phyloP scores from a whole-genome alignment of 2,113 vertebrate species.

The Rousettus leschenaultii region DNA sequence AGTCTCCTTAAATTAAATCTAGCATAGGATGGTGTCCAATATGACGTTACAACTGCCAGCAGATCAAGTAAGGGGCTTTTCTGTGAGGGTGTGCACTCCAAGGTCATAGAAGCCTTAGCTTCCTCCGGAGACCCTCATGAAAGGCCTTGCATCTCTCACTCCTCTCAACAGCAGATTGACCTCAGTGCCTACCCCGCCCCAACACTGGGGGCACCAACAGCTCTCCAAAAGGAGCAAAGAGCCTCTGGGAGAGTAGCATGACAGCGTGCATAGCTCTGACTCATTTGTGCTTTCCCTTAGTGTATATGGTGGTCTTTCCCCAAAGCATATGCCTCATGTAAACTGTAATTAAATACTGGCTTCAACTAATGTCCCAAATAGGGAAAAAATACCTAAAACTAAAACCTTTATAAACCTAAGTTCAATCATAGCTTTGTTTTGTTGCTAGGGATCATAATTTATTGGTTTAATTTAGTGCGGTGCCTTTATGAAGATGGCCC shows the following conservation, averaged over 20 bases:
- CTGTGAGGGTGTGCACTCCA: not conserved
- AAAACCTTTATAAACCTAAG: not conserved
- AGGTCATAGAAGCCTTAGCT: not conserved
- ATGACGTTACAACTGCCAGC: not conserved
- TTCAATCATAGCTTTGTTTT: not conserved
- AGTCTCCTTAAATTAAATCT: not conserved
- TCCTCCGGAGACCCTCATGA: not conserved
- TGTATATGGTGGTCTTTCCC: not conserved
- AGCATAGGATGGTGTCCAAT: not conserved
- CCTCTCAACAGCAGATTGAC: not conserved
- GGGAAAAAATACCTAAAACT: conserved; percentile 7
- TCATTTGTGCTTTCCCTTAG: not conserved
- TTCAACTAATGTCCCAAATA: not conserved
- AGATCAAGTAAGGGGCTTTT: not conserved
- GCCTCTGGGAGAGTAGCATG: not conserved
- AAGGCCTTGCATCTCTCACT: not conserved
- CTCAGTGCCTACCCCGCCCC: not conserved
- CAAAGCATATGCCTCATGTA: not conserved
- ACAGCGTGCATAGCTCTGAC: not conserved
- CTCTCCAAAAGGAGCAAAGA: not conserved
- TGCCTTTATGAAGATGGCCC: not conserved
- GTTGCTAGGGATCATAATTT: not conserved
- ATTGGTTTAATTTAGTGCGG: not conserved
- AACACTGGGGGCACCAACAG: not conserved
- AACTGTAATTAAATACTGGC: not conserved